A percentile compares a stretch with the other conserved stretches of the same genome.
Conservation (phyloP, 2,797 vertebrate species). For the Anabacerthia variegaticeps region DNA sequence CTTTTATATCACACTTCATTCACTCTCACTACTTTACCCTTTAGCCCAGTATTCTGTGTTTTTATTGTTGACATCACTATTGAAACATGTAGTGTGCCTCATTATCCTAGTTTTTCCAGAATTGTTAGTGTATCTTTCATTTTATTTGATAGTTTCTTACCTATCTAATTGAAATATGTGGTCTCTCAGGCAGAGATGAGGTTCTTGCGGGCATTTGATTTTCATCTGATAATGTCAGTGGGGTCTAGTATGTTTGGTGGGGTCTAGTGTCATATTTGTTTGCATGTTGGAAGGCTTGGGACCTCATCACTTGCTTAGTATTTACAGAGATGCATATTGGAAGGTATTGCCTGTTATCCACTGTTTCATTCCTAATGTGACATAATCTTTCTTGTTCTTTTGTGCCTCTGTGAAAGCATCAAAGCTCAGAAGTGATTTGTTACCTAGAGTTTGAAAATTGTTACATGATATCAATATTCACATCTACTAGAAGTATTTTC, state of each 20-base stretch:
- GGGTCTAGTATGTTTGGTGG: neutral
- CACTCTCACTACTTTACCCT: neutral
- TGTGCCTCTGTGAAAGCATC: neutral
- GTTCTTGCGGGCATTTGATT: neutral
- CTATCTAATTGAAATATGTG: neutral
- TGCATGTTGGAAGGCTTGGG: neutral
- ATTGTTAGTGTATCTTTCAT: neutral
- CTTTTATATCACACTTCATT: neutral
- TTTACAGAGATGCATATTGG: neutral
- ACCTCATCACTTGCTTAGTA: neutral
- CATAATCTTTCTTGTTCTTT: neutral
- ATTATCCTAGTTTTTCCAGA: neutral
- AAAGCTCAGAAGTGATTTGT: neutral
- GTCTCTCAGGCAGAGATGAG: neutral
- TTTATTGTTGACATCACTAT: neutral
- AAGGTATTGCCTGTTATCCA: neutral
- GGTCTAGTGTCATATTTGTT: neutral
- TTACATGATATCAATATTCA: neutral
- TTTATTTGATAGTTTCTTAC: neutral
- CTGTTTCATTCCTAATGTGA: neutral
- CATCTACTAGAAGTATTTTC: neutral
- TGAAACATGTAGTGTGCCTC: neutral
- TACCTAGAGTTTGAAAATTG: neutral
- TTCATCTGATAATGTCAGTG: neutral
- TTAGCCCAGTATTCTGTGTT: neutral